Evolutionary conservation across 2,888 invertebrate genomes (phyloP), one percentile per base, ranked within the genome.

Genomic region (Tortricodes alternella): DNA sequence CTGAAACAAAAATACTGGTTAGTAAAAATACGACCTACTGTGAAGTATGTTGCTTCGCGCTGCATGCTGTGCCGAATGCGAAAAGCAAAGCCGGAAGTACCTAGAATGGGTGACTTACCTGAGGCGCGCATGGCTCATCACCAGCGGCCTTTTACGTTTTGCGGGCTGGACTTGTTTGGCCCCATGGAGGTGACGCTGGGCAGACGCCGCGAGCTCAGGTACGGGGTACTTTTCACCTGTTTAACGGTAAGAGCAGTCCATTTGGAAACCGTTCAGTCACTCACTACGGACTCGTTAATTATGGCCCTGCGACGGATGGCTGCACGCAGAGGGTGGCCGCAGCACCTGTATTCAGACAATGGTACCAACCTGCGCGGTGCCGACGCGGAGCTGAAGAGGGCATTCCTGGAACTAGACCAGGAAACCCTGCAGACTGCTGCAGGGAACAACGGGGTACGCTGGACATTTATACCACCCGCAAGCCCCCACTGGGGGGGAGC

Each of bases 271-370:
- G 66, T 64, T 0, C 0, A 16, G 0, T 49, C 43, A 0, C 58
- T 65, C 0, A 65, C 60, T 0, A 46, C 66, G 0, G 66, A 67
- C 27, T 50, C 65, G 0, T 9, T 62, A 2, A 61, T 70, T 0
- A 65, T 67, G 64, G 66, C 66, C 0, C 44, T 70, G 6, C 49
- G 65, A 1, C 15, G 69, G 1, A 66, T 66, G 65, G 60, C 63
- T 0, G 57, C 65, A 0, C 51, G 67, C n/a, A 51, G 67, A 7
- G 66, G 66, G 1, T 62, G 62, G 62, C 65, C 66, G 1, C 27
- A 15, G 5, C 27, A 29, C 1, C 1, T 65, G 3, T 61, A 44
- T 35, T 62, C 61, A 1, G 65, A 65, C 19, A 61, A 64, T 19
- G 62, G 62, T 6, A 57, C 58, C 2, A 60, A 60, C 34, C 18